phyloP scores from a whole-genome alignment of 1,140 invertebrate genomes.

The Polyergus mexicanus region DNA sequence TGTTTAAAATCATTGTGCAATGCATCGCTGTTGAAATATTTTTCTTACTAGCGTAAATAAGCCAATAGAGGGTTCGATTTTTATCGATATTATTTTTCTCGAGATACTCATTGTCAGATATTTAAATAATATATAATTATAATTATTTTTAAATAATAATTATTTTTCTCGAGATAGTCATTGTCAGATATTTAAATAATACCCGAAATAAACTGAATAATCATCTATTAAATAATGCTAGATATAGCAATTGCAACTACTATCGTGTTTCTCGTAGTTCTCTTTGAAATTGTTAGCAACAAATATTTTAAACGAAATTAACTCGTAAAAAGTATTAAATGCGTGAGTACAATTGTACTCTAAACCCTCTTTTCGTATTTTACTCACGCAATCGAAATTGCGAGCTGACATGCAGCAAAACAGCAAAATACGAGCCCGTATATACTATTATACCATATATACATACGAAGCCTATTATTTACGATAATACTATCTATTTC shows the following conservation, averaged over 20 bases:
- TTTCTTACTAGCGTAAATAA: background rate
- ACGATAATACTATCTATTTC: slow-evolving; percentile 35
- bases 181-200: background rate
- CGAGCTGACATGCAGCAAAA: slow-evolving; percentile 32
- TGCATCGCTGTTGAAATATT: background rate
- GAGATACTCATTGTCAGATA: background rate
- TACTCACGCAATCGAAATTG: slow-evolving; percentile 54
- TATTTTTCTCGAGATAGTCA: background rate
- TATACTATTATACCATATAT: slow-evolving; percentile 43
- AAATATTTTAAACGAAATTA: background rate
- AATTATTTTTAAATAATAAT: too few species aligned
- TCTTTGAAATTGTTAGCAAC: background rate
- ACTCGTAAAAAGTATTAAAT: slow-evolving; percentile 7
- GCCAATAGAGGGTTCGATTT: background rate
- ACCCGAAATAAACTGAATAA: background rate
- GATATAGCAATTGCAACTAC: background rate
- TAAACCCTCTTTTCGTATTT: slow-evolving; percentile 34
- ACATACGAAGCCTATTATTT: slow-evolving; percentile 59
- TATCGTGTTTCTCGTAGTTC: background rate
- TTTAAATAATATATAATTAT: slow-evolving; percentile 2
- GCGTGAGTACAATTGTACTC: slow-evolving; percentile 22
- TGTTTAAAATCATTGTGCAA: background rate
- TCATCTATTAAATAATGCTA: background rate
- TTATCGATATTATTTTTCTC: background rate
- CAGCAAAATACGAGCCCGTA: slow-evolving; percentile 37